Evolutionary conservation across 2,113 vertebrate species (phyloP), one percentile per base, ranked within the genome.

Genomic region (Sigmodon hispidus): DNA sequence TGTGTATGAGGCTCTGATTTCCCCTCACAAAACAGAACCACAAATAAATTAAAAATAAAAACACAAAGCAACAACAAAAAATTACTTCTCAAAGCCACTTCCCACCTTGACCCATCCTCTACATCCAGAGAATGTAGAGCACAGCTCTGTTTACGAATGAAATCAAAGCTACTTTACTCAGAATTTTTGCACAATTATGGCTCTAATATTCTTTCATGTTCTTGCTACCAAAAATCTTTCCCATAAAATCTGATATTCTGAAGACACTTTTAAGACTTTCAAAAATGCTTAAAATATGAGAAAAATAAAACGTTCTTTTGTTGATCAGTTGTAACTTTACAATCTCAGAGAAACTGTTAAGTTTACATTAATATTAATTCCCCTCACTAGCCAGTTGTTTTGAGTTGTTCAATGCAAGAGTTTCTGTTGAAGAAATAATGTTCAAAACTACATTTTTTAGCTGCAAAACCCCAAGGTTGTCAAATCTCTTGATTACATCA

Each of bases 161-260:
- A 21, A 76, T 1, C 15, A 50, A 52, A 88, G 26, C 29, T 85
- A 45, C 7, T 8, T 36, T 63, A 9, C 31, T 65, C 48, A 59
- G 31, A 73, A 61, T 50, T 69, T 93, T 40, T 69, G 7, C 21
- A 73, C 7, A 26, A n/a, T 87, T 89, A 72, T 57, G 45, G 5
- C 24, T 86, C 61, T 72, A 48, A 1, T 17, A 40, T 7, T 55
- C 9, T 11, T 90, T 94, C 16, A 29, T 94, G 87, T 90, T 90
- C 31, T 85, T 93, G 26, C 40, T 88, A 89, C 67, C 76, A 77
- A 24, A 95, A 95, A 48, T 89, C 22, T 7, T 36, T 89, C 87
- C 2, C 61, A 81, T 52, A 86, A 81, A 87, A 92, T 69, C 2
- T 36, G 3, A 75, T 75, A 34, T 45, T 90, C 69, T 85, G 19